phyloP scores from a whole-genome alignment of 1,140 invertebrate species.

The Lasioglossum baleicum region DNA sequence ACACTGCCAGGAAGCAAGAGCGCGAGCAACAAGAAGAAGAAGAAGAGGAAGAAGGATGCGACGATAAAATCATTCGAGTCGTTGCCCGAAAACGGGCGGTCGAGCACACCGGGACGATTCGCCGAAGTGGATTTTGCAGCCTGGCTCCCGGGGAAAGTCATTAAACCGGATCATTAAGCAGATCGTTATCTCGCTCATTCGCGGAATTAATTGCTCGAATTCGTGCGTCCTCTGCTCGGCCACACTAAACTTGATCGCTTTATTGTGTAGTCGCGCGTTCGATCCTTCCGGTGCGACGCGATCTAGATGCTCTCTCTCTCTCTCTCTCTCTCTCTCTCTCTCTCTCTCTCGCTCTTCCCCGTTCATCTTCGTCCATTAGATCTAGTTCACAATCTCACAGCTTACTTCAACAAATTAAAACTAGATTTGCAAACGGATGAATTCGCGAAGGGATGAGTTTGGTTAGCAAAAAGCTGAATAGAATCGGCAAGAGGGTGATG shows the following conservation, averaged over 20 bases:
- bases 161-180: slow-evolving; percentile 69
- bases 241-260: slow-evolving; percentile 20
- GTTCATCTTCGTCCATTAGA: too few relatives aligned
- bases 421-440: too few relatives aligned
- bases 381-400: too few relatives aligned
- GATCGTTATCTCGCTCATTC: slow-evolving; percentile 46
- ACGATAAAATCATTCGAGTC: slow-evolving; percentile 71
- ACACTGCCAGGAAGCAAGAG: slow-evolving; percentile 61
- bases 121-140: slow-evolving; percentile 47
- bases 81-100: slow-evolving; percentile 68
- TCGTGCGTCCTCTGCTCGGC: slow-evolving; percentile 23
- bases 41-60: slow-evolving; percentile 63
- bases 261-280: background rate
- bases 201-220: slow-evolving; percentile 46
- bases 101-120: slow-evolving; percentile 52
- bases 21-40: slow-evolving; percentile 7
- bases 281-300: too few relatives aligned
- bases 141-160: slow-evolving; percentile 53
- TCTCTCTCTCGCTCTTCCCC: too few relatives aligned
- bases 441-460: too few relatives aligned
- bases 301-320: too few relatives aligned
- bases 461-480: too few relatives aligned
- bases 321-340: too few relatives aligned
- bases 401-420: too few relatives aligned
- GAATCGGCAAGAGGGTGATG: too few relatives aligned